Conservation (phyloP, 2,797 vertebrate genomes). For the Hyperoplus immaculatus region DNA sequence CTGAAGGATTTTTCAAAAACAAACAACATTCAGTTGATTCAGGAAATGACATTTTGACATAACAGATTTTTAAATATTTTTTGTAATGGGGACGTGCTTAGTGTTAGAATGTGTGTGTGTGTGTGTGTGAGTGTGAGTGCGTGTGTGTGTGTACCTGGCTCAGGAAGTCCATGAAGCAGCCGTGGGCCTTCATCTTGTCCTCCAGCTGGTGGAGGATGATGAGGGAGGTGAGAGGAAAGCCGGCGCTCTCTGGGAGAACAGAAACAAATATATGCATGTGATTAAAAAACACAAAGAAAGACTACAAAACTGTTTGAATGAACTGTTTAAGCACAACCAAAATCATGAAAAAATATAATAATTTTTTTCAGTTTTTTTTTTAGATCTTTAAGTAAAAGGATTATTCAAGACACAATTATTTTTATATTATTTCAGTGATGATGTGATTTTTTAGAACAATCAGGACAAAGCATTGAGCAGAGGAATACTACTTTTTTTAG, state of each 20-base stretch:
- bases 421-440: neutral
- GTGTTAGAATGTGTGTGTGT: no score
- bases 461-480: neutral
- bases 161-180: conserved; percentile 95
- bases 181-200: conserved; percentile 97
- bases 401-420: neutral
- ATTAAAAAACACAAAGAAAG: neutral
- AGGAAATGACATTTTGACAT: no score
- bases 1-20: conserved; percentile 68
- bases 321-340: neutral
- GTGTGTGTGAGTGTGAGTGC: neutral
- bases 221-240: conserved; percentile 93
- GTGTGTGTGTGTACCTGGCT: conserved; percentile 84
- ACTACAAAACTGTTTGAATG: neutral
- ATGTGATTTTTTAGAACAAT: neutral
- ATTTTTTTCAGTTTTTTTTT: no score
- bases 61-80: neutral
- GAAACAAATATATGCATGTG: neutral
- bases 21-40: no score
- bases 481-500: neutral
- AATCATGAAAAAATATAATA: neutral
- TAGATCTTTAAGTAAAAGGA: neutral
- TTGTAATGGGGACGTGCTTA: neutral
- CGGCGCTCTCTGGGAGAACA: conserved; percentile 87
- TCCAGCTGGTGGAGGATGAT: conserved; percentile 97